Base-by-base conservation (phyloP, 1,140 invertebrate genomes). In the Leptinotarsa undecemlineata region DNA sequence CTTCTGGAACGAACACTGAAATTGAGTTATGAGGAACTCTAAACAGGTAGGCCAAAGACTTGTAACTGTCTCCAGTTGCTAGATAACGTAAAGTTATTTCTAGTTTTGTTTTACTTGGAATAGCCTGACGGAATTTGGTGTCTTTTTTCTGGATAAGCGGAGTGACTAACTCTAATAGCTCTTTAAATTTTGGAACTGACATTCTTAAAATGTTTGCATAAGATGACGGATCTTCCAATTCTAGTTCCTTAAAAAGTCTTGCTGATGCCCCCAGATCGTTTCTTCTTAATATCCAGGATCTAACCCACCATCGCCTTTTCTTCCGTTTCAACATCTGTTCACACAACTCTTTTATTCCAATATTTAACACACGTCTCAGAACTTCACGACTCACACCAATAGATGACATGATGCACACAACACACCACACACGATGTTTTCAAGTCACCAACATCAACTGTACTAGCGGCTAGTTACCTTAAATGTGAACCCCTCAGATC, bases 1-100 rank as follows among this genome's bases (percentile, higher is more conserved):
- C 69, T 71, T 71, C 69, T 48, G 69, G 42, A 51, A 71, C 42
- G 23, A 51, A 71, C 69, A 57, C 48, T 57, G 69, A 71, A 71
- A 71, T 71, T 51, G 69, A 51, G 42, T 48, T 51, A 57, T 71
- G 15, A 48, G 69, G 69, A 51, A 72, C 61, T 72, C 62, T 72
- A 66, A 68, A 82, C 48, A 68, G 75, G 66, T 77, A 80, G 47
- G 42, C 47, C 72, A 79, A 42, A n/a, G 73, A 73, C 21, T 19
- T 67, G 19, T 71, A 64, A 69, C 67, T 73, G 21, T 75, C 76
- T 23, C 73, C 67, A 74, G 60, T 70, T 19, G 75, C 76, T 47
- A 77, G 64, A 71, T 73, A 78, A 20, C 69, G 74, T 51, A 74
- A 74, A 33, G 71, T 72, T 17, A 72, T 72, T 72, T 62, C 60